phyloP scores from a whole-genome alignment of 2,113 vertebrate genomes.

The Chlorodrepanis virens region DNA sequence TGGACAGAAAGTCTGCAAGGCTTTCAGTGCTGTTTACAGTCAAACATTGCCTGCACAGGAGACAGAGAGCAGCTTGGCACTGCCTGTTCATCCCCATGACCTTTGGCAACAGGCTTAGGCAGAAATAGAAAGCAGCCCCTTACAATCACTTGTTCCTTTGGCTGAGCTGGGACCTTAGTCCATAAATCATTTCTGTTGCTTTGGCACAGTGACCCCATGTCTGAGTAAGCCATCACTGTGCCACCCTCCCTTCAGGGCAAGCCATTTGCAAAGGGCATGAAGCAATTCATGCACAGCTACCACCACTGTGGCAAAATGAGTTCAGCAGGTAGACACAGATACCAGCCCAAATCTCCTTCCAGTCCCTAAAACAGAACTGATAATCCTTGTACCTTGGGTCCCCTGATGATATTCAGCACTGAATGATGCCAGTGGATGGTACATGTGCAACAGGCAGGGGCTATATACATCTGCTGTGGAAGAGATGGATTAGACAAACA shows the following conservation, averaged over 20 bases:
- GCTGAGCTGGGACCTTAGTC: neutral
- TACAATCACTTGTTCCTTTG: neutral
- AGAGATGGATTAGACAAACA: neutral
- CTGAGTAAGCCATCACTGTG: neutral
- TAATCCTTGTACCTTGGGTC: neutral
- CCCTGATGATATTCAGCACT: neutral
- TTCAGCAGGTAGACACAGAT: neutral
- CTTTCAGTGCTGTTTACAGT: neutral
- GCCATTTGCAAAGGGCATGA: neutral
- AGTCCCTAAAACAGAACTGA: neutral
- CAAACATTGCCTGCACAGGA: neutral
- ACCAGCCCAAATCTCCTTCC: neutral
- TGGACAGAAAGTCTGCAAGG: neutral
- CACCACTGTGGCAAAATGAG: neutral
- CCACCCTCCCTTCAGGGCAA: neutral
- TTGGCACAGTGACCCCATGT: neutral
- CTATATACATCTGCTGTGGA: neutral
- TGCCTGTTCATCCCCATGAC: neutral
- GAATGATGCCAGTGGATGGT: neutral
- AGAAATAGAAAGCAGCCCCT: neutral
- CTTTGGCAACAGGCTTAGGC: neutral
- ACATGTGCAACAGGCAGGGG: neutral
- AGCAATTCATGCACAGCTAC: neutral
- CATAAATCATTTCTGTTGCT: neutral
- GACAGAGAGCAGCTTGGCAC: neutral